These are phyloP conservation scores for Phenganax stokvisi DNA, from an alignment of 92 coral and sea anemone genomes.

Conservation along the genomic window DNA sequence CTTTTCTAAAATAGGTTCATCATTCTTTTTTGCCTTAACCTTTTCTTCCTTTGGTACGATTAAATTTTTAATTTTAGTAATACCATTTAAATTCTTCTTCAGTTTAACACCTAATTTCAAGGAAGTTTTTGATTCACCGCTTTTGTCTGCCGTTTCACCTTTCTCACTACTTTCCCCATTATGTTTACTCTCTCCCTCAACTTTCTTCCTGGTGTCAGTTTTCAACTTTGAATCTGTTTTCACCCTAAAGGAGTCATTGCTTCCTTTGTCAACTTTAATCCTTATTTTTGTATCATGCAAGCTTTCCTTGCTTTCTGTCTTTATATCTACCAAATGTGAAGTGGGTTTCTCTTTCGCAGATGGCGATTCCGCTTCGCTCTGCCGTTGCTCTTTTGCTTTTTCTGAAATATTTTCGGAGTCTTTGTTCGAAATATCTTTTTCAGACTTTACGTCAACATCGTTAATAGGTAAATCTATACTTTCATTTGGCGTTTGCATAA, in stretches of 20 bases:
- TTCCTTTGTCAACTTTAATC: slow-evolving; percentile 8
- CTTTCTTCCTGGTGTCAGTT: slow-evolving; percentile 1
- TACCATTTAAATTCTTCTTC: slow-evolving; percentile 18
- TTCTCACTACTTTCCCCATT: neutral
- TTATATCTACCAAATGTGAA: neutral
- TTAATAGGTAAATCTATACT: neutral
- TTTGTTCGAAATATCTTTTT: neutral
- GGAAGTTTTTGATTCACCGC: slow-evolving; percentile 4
- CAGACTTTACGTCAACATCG: neutral
- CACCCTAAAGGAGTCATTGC: slow-evolving; percentile 13
- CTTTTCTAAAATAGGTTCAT: slow-evolving; percentile 45
- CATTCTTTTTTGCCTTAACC: slow-evolving; percentile 30
- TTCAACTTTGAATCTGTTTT: slow-evolving; percentile 24
- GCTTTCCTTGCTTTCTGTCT: neutral
- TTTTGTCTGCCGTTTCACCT: slow-evolving; percentile 6
- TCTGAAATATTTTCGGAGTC: neutral
- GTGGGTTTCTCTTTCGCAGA: slow-evolving; percentile 35
- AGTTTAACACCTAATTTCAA: slow-evolving; percentile 33
- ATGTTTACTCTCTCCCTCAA: slow-evolving; percentile 9
- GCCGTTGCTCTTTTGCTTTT: neutral
- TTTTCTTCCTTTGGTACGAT: slow-evolving; percentile 24
- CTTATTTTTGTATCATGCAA: slow-evolving; percentile 18
- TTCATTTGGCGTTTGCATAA: slow-evolving; percentile 1
- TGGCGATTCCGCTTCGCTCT: neutral
- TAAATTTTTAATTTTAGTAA: slow-evolving; percentile 16